Percentiles rank a stretch among this genome's conserved stretches.
Evolutionary conservation across 2,113 vertebrate species (phyloP).

Genomic region (Seriola aureovittata): DNA sequence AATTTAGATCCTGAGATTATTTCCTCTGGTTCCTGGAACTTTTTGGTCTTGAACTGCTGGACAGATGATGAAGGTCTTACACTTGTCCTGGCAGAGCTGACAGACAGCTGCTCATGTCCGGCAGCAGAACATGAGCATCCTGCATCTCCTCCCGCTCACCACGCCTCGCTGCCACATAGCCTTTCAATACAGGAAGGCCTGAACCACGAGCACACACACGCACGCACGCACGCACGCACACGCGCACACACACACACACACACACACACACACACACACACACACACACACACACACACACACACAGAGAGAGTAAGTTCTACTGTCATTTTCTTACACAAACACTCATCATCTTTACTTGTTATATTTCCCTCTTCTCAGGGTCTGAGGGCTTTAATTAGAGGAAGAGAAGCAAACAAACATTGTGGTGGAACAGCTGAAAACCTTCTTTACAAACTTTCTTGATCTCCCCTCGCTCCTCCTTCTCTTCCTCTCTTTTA

Average conservation of each 20-base stretch:
- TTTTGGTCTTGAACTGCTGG: neutral
- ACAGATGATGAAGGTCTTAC: slow-evolving; percentile 80
- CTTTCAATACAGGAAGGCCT: slow-evolving; percentile 87
- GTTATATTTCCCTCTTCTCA: neutral
- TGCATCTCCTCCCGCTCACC: slow-evolving; percentile 98
- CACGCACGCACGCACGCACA: slow-evolving; percentile 28
- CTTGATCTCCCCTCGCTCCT: slow-evolving; percentile 88
- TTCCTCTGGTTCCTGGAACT: neutral
- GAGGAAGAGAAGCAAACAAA: slow-evolving; percentile 66
- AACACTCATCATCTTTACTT: neutral
- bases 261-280: slow-evolving; percentile 33
- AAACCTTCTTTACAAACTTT: slow-evolving; percentile 99
- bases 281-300: slow-evolving; percentile 30
- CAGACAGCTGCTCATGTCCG: slow-evolving; percentile 87
- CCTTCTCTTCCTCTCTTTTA: slow-evolving; percentile 83
- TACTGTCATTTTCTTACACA: neutral
- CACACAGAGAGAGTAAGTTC: slow-evolving; percentile 3
- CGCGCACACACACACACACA: slow-evolving; percentile 34
- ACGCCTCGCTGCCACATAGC: slow-evolving; percentile 91
- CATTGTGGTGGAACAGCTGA: slow-evolving; percentile 87
- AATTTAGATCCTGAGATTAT: no score
- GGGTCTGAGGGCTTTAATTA: neutral
- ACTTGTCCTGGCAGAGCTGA: slow-evolving; percentile 83
- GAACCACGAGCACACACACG: slow-evolving; percentile 4
- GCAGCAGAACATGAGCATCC: slow-evolving; percentile 93